Evolutionary conservation across 2,113 vertebrate genomes (phyloP), one percentile per base, ranked within the genome.

Genomic region (Barbus barbus): DNA sequence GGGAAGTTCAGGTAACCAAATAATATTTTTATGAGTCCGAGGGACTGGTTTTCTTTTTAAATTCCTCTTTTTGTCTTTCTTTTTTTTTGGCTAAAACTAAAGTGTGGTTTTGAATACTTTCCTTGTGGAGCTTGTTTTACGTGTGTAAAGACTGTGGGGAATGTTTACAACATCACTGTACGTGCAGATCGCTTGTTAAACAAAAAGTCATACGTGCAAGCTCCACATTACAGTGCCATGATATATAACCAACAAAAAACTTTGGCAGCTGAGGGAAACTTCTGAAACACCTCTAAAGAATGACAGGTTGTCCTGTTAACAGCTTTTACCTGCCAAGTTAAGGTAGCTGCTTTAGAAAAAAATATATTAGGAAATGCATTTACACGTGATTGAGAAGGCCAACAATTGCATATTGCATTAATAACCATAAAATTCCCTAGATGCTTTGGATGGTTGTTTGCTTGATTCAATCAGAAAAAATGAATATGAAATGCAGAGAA

Each of bases 211-310:
- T 83, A 53, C 26, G n/a, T 81, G 84, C 36, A 33, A 84, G n/a
- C 75, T 75, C 9, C 63, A 61, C 65, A 78, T 86, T 81, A 83
- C 51, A 44, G 11, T n/a, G n/a, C n/a, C n/a, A 5, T 2, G 89
- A 91, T 79, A 60, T 89, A 89, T 88, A 87, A 89, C 61, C 87
- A 89, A 84, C 71, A 92, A 89, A 92, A 88, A 83, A 82, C 28
- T 76, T 78, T 90, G 91, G 89, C 88, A 91, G 88, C 84, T 73
- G 5, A 83, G 11, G 44, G 85, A n/a, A 90, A 90, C 83, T 87
- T 75, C 79, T 88, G 51, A 72, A 88, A 88, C 86, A 88, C 87
- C 84, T 88, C 80, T 71, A 24, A 28, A 80, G 14, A 87, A 81
- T 38, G 31, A 9, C 9, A 53, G 9, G 13, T 71, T 78, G 44